Percentiles rank a stretch among this genome's conserved stretches.
These are phyloP conservation scores for Lysandra bellargus DNA, from an alignment of 2,888 invertebrate species.

Conservation along the genomic window DNA sequence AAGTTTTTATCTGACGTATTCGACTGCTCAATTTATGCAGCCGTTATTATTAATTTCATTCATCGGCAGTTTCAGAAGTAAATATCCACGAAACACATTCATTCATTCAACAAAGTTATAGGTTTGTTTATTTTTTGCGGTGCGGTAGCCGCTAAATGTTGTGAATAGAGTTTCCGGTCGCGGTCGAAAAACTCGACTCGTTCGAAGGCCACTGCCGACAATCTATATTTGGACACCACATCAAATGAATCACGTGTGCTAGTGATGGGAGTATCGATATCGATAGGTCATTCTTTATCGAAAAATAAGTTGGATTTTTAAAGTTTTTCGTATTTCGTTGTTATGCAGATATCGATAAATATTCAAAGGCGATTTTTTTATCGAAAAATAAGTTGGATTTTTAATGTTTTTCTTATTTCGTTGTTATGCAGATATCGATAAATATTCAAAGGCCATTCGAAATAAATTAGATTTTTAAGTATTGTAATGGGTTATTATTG, in stretches of 20 bases:
- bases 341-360: too few species aligned
- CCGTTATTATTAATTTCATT: background rate
- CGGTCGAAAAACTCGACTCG: constrained; percentile 47
- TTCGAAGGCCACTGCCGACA: constrained; percentile 55
- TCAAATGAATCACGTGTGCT: constrained; percentile 48
- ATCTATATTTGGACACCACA: constrained; percentile 54
- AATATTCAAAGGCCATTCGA: too few species aligned
- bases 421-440: too few species aligned
- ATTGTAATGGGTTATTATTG: too few species aligned
- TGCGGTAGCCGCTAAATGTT: constrained; percentile 3
- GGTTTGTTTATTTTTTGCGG: constrained; percentile 5
- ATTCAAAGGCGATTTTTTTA: background rate
- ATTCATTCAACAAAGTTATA: background rate
- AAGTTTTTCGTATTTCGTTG: too few species aligned
- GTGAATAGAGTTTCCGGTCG: constrained; percentile 10
- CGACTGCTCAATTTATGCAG: background rate
- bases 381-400: too few species aligned
- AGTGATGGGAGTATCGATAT: background rate
- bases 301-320: too few species aligned
- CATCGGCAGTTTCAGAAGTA: background rate
- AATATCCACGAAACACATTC: background rate
- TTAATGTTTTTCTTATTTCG: too few species aligned
- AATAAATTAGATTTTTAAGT: too few species aligned
- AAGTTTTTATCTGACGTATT: background rate
- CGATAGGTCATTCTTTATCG: background rate